These are phyloP conservation scores for Champsocephalus gunnari DNA, from an alignment of 2,797 vertebrate genomes.

Conservation along the genomic window DNA sequence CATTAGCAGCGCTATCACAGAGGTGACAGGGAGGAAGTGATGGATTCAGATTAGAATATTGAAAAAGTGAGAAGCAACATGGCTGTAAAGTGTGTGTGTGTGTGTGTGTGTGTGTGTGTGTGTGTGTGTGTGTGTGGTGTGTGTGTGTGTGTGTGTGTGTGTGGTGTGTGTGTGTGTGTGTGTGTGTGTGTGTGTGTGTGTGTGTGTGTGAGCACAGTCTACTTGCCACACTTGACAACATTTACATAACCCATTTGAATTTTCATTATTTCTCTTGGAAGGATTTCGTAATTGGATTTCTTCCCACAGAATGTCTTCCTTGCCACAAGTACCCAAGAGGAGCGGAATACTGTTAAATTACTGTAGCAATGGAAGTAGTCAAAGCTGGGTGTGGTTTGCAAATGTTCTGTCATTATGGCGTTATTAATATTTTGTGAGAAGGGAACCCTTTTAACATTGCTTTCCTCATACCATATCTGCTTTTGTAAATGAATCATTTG, in stretches of 20 bases:
- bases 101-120: no score
- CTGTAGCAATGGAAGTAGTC: slow-evolving; percentile 43
- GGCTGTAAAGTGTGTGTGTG: background rate
- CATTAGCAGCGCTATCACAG: slow-evolving; percentile 65
- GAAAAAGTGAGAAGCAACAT: slow-evolving; percentile 60
- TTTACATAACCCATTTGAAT: slow-evolving; percentile 77
- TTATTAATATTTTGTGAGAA: slow-evolving; percentile 16
- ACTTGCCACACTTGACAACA: slow-evolving; percentile 52
- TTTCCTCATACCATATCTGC: slow-evolving; percentile 4
- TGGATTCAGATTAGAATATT: slow-evolving; percentile 62
- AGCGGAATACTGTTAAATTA: slow-evolving; percentile 48
- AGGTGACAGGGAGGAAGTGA: slow-evolving; percentile 64
- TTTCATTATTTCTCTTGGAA: slow-evolving; percentile 73
- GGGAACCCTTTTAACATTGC: background rate
- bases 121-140: no score
- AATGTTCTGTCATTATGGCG: slow-evolving; percentile 28
- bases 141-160: no score
- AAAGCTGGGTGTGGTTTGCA: slow-evolving; percentile 39
- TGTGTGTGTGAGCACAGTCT: slow-evolving; percentile 14
- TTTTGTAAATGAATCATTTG: slow-evolving; percentile 20
- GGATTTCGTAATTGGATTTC: slow-evolving; percentile 73
- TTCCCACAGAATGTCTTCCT: slow-evolving; percentile 34
- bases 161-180: no score
- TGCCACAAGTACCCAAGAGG: slow-evolving; percentile 27
- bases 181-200: background rate